Evolutionary conservation across 2,888 invertebrate species (phyloP), one percentile per base, ranked within the genome.

Genomic region (Orchesella flavescens): DNA sequence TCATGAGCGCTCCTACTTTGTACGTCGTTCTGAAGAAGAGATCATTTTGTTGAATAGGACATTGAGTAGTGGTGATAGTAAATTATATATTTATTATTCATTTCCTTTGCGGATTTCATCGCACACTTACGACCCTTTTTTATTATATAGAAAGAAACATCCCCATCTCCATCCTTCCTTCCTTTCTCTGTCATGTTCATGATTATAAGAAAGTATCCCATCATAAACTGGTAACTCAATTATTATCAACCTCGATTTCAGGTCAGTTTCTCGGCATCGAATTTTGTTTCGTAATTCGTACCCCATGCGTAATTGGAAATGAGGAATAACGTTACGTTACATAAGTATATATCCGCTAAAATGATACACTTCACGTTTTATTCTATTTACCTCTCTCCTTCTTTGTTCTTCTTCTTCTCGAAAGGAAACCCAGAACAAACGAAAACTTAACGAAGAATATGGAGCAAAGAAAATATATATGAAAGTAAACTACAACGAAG

Each of bases 11-110:
- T 7, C 34, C 34, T 34, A 34, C 34, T 34, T 34, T 34, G 34
- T 34, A 34, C 34, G 34, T 34, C 34, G 34, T 34, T 34, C 3
- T 34, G 34, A 34, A n/a, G 34, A 34, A 34, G 34, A 34, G 34
- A 34, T 34, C 34, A 34, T 7, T 34, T 34, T 34, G 34, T 34
- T 34, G 34, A 34, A 34, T 34, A 34, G 34, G 7, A 34, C 34
- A 34, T 34, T 34, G 34, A 34, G 34, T 19, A 61, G 12, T 61
- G 23, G 12, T 61, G 23, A 19, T 24, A 12, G 61, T 61, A 24
- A 57, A 57, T 57, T 61, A 61, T 61, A 13, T 61, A 61, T n/a
- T 61, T 61, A 61, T 61, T 61, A 61, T 53, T 53, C 53, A 61
- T 61, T 61, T 61, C 57, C 24, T 15, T 24, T 24, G 24, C 24